Percentiles rank a stretch among this genome's conserved stretches.
phyloP scores from a whole-genome alignment of 2,797 vertebrate genomes.

The Lepilemur ruficaudatus region DNA sequence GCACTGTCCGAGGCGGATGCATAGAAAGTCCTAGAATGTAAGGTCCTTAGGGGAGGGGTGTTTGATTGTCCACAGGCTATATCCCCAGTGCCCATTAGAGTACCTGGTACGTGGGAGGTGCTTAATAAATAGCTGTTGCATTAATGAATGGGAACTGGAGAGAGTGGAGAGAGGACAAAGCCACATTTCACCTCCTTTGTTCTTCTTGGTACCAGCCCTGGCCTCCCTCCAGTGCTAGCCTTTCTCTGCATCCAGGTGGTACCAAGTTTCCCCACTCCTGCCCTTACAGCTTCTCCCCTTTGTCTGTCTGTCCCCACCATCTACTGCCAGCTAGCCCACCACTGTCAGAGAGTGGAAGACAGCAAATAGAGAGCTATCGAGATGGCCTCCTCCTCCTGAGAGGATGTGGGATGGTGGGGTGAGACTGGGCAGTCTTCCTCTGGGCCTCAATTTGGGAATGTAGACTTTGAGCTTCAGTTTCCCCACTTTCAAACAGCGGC shows the following conservation, averaged over 20 bases:
- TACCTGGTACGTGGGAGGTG: not conserved
- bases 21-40: not conserved
- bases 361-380: too few species aligned
- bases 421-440: not conserved
- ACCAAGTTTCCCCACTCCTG: not conserved
- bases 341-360: not conserved
- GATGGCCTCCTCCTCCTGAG: not conserved
- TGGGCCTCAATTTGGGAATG: not conserved
- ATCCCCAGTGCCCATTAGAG: not conserved
- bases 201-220: not conserved
- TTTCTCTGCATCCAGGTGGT: not conserved
- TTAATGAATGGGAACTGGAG: not conserved
- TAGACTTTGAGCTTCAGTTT: not conserved
- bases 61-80: not conserved
- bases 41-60: not conserved
- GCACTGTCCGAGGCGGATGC: not conserved
- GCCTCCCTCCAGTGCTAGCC: not conserved
- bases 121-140: not conserved
- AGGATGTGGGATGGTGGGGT: fast-evolving
- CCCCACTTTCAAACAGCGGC: not conserved
- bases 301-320: too few species aligned
- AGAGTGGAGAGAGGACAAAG: not conserved
- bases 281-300: not conserved
- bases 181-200: not conserved
- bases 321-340: not conserved